Evolutionary conservation across 2,888 invertebrate genomes (phyloP).

Genomic region (Ferrisia virgata): DNA sequence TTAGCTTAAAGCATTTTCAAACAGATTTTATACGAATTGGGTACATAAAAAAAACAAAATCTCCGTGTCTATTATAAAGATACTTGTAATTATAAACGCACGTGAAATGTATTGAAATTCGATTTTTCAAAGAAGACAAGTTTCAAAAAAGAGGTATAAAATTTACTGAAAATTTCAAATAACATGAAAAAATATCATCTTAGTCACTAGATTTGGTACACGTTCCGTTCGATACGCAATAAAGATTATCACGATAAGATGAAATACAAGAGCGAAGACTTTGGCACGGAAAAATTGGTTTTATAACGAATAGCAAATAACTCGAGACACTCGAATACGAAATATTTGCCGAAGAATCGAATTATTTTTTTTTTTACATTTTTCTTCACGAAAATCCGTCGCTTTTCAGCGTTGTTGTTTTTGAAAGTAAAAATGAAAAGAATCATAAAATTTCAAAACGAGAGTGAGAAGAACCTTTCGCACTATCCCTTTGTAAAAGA

Average conservation of each 20-base stretch:
- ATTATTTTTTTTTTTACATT: neutral
- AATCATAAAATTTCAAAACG: neutral
- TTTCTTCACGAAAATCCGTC: neutral
- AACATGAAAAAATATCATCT: too few relatives aligned
- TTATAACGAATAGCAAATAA: neutral
- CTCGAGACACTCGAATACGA: neutral
- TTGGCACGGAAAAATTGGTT: neutral
- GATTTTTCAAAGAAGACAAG: too few relatives aligned
- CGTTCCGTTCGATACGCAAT: too few relatives aligned
- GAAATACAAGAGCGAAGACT: neutral
- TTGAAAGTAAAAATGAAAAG: neutral
- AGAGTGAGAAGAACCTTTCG: neutral
- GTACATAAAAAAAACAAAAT: too few relatives aligned
- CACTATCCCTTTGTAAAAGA: neutral
- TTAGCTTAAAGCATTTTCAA: neutral
- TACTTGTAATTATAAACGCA: too few relatives aligned
- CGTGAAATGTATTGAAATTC: too few relatives aligned
- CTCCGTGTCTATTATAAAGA: too few relatives aligned
- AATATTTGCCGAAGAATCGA: neutral
- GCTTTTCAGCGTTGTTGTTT: neutral
- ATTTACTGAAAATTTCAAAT: too few relatives aligned
- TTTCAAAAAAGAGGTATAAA: too few relatives aligned
- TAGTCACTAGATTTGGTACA: too few relatives aligned
- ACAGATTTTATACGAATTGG: too few relatives aligned
- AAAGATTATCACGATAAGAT: neutral